Percentiles rank a stretch among this genome's conserved stretches.
phyloP scores from a whole-genome alignment of 2,797 vertebrate species.

The Melanogrammus aeglefinus region DNA sequence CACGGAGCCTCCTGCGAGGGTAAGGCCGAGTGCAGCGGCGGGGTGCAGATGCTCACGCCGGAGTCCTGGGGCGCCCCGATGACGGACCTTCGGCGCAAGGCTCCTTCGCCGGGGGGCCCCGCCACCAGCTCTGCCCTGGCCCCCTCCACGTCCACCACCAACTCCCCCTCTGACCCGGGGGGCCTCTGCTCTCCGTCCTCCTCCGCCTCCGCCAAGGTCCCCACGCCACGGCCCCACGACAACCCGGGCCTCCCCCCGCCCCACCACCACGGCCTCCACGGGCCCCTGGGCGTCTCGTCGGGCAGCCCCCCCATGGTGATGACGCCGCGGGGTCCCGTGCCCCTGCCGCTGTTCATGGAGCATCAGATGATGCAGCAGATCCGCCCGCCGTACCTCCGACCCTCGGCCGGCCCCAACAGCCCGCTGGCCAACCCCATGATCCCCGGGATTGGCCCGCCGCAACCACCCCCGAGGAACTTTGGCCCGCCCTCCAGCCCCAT shows the following conservation, averaged over 20 bases:
- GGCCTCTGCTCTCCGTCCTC: slow-evolving; percentile 84
- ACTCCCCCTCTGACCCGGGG: slow-evolving; percentile 87
- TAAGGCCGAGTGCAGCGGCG: slow-evolving; percentile 86
- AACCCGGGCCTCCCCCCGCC: slow-evolving; percentile 84
- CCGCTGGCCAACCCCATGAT: slow-evolving; percentile 93
- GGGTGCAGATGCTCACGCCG: slow-evolving; percentile 95
- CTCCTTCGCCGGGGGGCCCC: slow-evolving; percentile 85
- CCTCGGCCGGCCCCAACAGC: slow-evolving; percentile 87
- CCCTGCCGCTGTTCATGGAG: slow-evolving; percentile 97
- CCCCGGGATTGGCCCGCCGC: slow-evolving; percentile 89
- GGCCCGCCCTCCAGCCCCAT: slow-evolving; percentile 89
- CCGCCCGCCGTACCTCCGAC: slow-evolving; percentile 88
- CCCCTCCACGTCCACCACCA: slow-evolving; percentile 81
- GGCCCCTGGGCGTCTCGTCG: slow-evolving; percentile 84
- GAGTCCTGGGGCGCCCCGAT: slow-evolving; percentile 97
- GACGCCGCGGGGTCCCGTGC: slow-evolving; percentile 95
- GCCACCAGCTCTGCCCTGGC: slow-evolving; percentile 79
- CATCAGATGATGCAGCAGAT: slow-evolving; percentile 99
- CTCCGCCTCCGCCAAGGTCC: slow-evolving; percentile 84
- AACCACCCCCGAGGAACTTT: slow-evolving; percentile 78
- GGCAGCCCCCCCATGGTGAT: slow-evolving; percentile 98
- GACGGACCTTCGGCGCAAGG: slow-evolving; percentile 89
- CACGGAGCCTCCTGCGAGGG: slow-evolving; percentile 82
- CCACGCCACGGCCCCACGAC: slow-evolving; percentile 92
- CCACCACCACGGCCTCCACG: slow-evolving; percentile 83